These are phyloP conservation scores for Proterorhinus semilunaris DNA, from an alignment of 2,113 vertebrate genomes.

Conservation along the genomic window DNA sequence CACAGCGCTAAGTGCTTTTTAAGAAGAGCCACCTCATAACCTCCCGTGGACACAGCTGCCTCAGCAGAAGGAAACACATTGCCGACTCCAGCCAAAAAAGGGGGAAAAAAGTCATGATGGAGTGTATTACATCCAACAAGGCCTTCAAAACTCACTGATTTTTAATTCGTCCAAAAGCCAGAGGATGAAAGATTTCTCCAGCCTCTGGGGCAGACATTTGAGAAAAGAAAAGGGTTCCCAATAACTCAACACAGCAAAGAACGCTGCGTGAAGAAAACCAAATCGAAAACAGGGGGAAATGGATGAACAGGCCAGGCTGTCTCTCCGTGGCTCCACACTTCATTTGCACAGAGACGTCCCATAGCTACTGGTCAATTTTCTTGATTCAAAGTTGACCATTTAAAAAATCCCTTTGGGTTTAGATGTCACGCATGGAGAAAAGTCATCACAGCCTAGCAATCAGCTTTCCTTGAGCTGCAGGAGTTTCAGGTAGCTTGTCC, in stretches of 20 bases:
- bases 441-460: constrained; percentile 58
- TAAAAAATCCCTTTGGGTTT: constrained; percentile 59
- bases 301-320: constrained; percentile 39
- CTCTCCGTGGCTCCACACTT: constrained; percentile 36
- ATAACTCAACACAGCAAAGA: constrained; percentile 48
- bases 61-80: constrained; percentile 42
- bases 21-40: constrained; percentile 47
- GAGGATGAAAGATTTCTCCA: constrained; percentile 48
- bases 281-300: constrained; percentile 15
- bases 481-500: constrained; percentile 52
- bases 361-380: constrained; percentile 57
- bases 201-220: constrained; percentile 38
- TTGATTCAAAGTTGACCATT: constrained; percentile 42
- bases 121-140: constrained; percentile 51
- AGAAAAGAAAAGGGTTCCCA: constrained; percentile 20
- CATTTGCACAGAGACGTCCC: constrained; percentile 41
- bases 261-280: constrained; percentile 33
- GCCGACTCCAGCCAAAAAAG: constrained; percentile 39
- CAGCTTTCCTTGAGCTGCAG: constrained; percentile 42
- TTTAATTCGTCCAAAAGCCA: constrained; percentile 49
- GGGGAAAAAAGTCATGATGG: constrained; percentile 30
- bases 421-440: constrained; percentile 43
- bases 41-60: constrained; percentile 42
- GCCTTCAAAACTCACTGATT: constrained; percentile 54
- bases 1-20: constrained; percentile 47